Evolutionary conservation across 2,797 vertebrate species (phyloP), one percentile per base, ranked within the genome.

Genomic region (Discoglossus pictus): DNA sequence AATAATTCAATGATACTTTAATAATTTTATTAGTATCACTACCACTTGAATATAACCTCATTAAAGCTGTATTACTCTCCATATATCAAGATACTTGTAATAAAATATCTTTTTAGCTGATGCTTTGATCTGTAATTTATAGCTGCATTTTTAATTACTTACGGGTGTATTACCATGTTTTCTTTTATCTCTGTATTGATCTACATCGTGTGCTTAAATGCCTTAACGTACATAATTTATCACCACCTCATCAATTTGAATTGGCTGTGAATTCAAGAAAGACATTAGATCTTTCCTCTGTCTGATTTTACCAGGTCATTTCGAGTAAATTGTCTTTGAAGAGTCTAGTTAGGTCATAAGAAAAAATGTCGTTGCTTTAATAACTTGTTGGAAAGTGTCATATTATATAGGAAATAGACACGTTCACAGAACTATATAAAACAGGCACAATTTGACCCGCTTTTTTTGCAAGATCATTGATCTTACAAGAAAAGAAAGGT

Each of bases 301-400:
- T 69, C 53, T 62, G 66, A 78, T 80, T 75, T 65, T 52, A 82
- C 77, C 54, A 12, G 46, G 42, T 67, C 70, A 59, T 65, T 78
- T 50, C 54, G 63, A 67, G 73, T 76, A 79, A 43, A 78, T 74
- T 82, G 78, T 25, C 27, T 74, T 84, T 83, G 78, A 78, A 64
- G 9, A 63, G 15, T 64, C 50, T 31, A 44, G 24, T 53, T 53
- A 43, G 48, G 38, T 53, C 48, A 53, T 42, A 43, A 44, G 38
- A 39, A 42, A 53, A 53, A 35, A 53, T 64, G 38, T 20, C n/a
- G 4, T 31, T 31, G 4, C 4, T 31, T 31, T 31, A 31, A 31
- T 31, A 31, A 4, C 27, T 8, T 31, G 27, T 31, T 31, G 4
- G 8, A 31, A 31, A 8, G 27, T 31, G 4, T 8, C 27, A 31